Base-by-base conservation (phyloP, 2,888 invertebrate species). In the Drosophila nr. perissopoda region DNA sequence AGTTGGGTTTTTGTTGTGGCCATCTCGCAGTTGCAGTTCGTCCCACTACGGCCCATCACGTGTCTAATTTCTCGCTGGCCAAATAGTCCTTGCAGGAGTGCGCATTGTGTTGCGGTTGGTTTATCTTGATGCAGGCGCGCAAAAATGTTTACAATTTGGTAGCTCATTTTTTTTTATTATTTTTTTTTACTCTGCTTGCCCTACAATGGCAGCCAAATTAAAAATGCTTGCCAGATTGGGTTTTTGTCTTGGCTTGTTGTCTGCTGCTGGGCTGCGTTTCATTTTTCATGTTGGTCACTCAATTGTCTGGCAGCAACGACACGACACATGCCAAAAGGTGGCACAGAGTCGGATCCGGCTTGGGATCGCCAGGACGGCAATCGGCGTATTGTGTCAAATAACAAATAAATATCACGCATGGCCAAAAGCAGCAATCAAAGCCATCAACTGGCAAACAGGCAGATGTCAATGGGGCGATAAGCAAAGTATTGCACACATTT, bases 341-440 rank as follows among this genome's bases (percentile, higher is more conserved):
- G 79, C 61, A 56, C 29, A n/a, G 21, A 21, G 46, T 25, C 36
- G 61, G 46, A 27, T 34, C 42, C 11, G 57, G 18, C 36, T 56
- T 33, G 21, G 49, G 56, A 25, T 25, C 46, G 60, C 18, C 53
- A 46, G 63, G 29, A 42, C 31, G 61, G 64, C 83, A 86, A 85
- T 89, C 85, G 78, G 72, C 73, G 89, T 81, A 76, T 85, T 91
- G 89, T 84, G 89, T 90, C 91, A 90, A 84, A 89, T 90, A 86
- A 91, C 91, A 88, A 90, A 90, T 90, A 84, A 87, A 89, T 87
- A 84, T 86, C 87, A 89, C 84, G 89, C 90, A 87, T 87, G 87
- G 86, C 90, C 89, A 87, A 87, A 87, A 87, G 82, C 84, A 83
- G 87, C 81, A 87, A 86, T 87, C 87, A 89, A 81, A 83, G 77